Conservation (phyloP, 2,888 invertebrate genomes). For the Coremacera marginata region DNA sequence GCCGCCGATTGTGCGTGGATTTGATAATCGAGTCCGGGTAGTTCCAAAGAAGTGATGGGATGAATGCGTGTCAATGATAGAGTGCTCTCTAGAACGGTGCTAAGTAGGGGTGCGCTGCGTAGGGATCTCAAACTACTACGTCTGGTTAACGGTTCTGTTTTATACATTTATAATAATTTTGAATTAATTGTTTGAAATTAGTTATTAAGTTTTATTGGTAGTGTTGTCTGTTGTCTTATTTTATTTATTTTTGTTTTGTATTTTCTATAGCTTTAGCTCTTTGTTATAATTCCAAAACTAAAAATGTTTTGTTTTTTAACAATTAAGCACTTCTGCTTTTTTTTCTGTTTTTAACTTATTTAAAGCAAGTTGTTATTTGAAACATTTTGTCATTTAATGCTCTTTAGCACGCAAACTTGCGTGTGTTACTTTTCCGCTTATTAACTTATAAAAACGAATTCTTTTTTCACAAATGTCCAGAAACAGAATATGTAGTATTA, state of each 20-base stretch:
- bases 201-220: background rate
- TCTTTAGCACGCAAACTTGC: slow-evolving; percentile 47
- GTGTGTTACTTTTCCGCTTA: slow-evolving; percentile 32
- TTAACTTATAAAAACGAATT: background rate
- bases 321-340: background rate
- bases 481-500: slow-evolving; percentile 40
- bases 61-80: slow-evolving; percentile 69
- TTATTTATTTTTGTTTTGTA: background rate
- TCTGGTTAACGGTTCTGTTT: slow-evolving; percentile 66
- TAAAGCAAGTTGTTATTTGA: slow-evolving; percentile 11
- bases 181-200: background rate
- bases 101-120: slow-evolving; percentile 69
- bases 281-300: background rate
- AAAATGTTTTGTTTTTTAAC: background rate
- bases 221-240: background rate
- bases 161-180: slow-evolving; percentile 66
- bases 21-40: slow-evolving; percentile 68
- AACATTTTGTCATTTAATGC: slow-evolving; percentile 7
- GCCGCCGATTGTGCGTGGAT: slow-evolving; percentile 63
- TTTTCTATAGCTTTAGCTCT: background rate
- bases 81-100: slow-evolving; percentile 69
- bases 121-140: slow-evolving; percentile 70
- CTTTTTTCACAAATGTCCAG: background rate
- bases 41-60: slow-evolving; percentile 68
- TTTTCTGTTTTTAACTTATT: background rate